These are phyloP conservation scores for Apotomis capreana DNA, from an alignment of 2,888 invertebrate species.

Conservation along the genomic window DNA sequence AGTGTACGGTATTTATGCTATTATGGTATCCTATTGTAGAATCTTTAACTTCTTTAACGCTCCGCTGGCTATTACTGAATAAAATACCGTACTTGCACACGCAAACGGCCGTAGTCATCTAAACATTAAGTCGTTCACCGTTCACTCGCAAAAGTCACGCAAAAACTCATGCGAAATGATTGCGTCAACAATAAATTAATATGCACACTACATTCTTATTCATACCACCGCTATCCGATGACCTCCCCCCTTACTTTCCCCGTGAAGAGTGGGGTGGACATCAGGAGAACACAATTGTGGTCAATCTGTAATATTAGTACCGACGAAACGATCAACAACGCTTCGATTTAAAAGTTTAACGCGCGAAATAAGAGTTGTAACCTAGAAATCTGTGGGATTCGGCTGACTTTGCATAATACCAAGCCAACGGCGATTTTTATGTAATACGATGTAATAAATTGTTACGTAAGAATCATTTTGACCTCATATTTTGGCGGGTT, in stretches of 20 bases:
- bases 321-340: conserved; percentile 47
- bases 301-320: conserved; percentile 30
- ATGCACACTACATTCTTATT: conserved; percentile 30
- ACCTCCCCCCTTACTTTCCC: conserved; percentile 38
- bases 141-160: conserved; percentile 25
- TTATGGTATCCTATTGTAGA: no score
- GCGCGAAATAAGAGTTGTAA: conserved; percentile 56
- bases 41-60: no score
- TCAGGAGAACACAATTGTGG: conserved; percentile 35
- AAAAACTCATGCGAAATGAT: conserved; percentile 10
- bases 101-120: not conserved
- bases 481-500: conserved; percentile 77
- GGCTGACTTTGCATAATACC: conserved; percentile 64
- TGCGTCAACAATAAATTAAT: conserved; percentile 31
- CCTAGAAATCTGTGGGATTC: conserved; percentile 63
- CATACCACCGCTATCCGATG: conserved; percentile 21
- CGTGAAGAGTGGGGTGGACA: conserved; percentile 20
- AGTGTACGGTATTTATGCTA: no score
- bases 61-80: not conserved
- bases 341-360: conserved; percentile 46
- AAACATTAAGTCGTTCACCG: conserved; percentile 24
- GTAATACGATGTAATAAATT: conserved; percentile 75
- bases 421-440: conserved; percentile 75
- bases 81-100: not conserved
- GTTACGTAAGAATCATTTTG: conserved; percentile 73